A percentile compares a stretch with the other conserved stretches of the same genome.
Conservation (phyloP, 2,113 vertebrate genomes). For the Phyllostomus discolor region DNA sequence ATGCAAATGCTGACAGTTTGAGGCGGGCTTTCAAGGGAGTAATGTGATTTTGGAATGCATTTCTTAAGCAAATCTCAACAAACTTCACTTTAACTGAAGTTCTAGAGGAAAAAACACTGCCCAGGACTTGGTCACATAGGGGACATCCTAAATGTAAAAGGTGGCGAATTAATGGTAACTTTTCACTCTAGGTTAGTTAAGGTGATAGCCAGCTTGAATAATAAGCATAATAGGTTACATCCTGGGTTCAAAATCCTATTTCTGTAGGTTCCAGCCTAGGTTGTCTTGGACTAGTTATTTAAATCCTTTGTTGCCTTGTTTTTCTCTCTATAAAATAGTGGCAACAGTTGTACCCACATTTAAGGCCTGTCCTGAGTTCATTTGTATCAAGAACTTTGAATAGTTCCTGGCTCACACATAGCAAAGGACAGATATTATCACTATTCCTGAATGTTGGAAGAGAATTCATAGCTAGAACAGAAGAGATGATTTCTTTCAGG, state of each 20-base stretch:
- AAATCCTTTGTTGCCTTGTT: background rate
- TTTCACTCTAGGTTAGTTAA: background rate
- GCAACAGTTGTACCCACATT: background rate
- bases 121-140: background rate
- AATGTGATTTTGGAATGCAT: constrained; percentile 62
- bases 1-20: constrained; percentile 44
- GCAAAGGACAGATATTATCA: background rate
- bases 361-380: background rate
- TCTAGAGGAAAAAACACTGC: background rate
- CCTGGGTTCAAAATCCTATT: constrained; percentile 21
- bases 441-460: background rate
- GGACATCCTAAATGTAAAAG: background rate
- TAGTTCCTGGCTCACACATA: background rate
- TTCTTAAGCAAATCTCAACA: constrained; percentile 57
- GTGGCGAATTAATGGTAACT: background rate
- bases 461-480: constrained; percentile 28
- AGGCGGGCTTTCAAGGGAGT: constrained; percentile 52
- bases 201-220: background rate
- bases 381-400: background rate
- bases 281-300: background rate
- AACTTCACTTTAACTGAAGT: constrained; percentile 50
- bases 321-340: background rate
- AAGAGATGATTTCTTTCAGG: constrained; percentile 3
- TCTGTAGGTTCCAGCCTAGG: background rate
- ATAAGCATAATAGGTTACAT: background rate